Conservation (phyloP, 2,797 vertebrate genomes). For the Furcifer pardalis region DNA sequence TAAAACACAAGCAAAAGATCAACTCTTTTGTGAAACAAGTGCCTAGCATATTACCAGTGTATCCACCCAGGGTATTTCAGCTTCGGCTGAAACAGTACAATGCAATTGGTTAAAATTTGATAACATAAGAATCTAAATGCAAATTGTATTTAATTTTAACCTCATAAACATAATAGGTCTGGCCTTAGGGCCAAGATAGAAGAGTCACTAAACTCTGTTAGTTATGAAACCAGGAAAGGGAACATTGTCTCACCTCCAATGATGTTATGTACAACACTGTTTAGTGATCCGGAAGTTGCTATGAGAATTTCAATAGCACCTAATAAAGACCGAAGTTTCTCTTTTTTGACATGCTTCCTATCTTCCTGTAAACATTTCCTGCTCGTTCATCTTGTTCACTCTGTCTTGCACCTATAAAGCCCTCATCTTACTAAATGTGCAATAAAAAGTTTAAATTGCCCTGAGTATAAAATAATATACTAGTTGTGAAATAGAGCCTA, state of each 20-base stretch:
- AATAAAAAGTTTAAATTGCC: conserved; percentile 10
- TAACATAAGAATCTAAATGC: not conserved
- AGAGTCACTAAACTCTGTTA: conserved; percentile 62
- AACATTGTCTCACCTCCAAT: not conserved
- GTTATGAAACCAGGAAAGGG: conserved; percentile 47
- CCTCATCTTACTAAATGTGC: not conserved
- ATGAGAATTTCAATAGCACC: conserved; percentile 18
- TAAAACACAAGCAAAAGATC: not conserved
- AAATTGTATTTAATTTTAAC: not conserved
- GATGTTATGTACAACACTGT: not conserved
- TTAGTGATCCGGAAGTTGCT: conserved; percentile 14
- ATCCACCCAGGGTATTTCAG: too few species aligned
- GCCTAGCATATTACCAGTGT: too few species aligned
- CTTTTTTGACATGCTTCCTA: conserved; percentile 14
- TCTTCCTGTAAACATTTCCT: conserved; percentile 37
- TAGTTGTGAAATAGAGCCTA: not conserved
- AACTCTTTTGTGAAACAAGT: not conserved
- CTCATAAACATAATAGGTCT: not conserved
- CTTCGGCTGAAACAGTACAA: too few species aligned
- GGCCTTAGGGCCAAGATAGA: conserved; percentile 54
- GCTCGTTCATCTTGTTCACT: conserved; percentile 9
- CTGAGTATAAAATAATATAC: not conserved
- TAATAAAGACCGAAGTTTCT: not conserved
- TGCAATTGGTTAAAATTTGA: not conserved
- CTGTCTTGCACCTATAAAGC: conserved; percentile 15